Percentiles rank a stretch among this genome's conserved stretches.
Evolutionary conservation across 1,140 invertebrate genomes (phyloP).

Genomic region (Maconellicoccus hirsutus): DNA sequence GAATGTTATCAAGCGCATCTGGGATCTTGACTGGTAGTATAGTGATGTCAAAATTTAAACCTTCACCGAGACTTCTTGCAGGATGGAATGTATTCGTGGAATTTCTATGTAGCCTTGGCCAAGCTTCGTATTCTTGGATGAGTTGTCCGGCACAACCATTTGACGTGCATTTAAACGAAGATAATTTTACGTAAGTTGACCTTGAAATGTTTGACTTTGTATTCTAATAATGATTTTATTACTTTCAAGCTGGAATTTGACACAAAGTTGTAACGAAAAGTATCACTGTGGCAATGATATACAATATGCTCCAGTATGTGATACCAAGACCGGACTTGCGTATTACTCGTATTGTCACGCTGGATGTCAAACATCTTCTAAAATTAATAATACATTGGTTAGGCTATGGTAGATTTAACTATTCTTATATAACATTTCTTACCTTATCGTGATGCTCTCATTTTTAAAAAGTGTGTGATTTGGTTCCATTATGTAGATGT

Average conservation of each 20-base stretch:
- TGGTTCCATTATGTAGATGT: constrained; percentile 34
- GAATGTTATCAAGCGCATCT: constrained; percentile 56
- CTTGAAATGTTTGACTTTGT: not conserved
- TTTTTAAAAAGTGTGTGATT: too few species aligned
- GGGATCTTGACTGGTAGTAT: constrained; percentile 55
- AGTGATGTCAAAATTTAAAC: constrained; percentile 56
- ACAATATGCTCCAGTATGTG: constrained; percentile 55
- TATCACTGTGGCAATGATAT: constrained; percentile 50
- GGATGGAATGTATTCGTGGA: constrained; percentile 61
- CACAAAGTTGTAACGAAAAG: constrained; percentile 45
- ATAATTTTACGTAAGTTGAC: too few species aligned
- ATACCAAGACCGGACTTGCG: constrained; percentile 41
- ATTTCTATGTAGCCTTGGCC: constrained; percentile 47
- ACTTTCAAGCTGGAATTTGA: constrained; percentile 36
- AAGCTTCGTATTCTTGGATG: constrained; percentile 53
- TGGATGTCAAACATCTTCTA: constrained; percentile 42
- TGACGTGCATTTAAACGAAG: constrained; percentile 38
- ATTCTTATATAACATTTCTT: too few species aligned
- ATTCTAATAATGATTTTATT: not conserved
- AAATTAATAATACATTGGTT: constrained; percentile 31
- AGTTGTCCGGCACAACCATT: constrained; percentile 50
- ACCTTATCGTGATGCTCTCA: too few species aligned
- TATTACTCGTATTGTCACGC: constrained; percentile 61
- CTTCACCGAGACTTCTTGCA: constrained; percentile 51
- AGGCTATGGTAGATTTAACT: not conserved